Conservation (phyloP, 1,140 invertebrate genomes). For the Apis mellifera region DNA sequence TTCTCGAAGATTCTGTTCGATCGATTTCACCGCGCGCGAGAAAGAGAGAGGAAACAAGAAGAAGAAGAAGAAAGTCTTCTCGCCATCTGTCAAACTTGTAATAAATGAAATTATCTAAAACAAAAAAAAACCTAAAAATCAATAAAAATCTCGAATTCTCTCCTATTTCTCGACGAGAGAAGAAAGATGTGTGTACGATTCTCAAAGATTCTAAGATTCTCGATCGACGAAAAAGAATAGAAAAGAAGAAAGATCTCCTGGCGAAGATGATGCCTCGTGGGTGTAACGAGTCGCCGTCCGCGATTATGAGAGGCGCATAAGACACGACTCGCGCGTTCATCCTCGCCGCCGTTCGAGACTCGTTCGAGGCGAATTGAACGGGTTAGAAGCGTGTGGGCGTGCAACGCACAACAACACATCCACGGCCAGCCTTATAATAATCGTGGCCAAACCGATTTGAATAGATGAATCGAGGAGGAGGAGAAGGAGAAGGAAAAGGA, state of each 20-base stretch:
- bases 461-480: background rate
- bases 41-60: no score
- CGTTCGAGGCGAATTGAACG: background rate
- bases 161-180: no score
- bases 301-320: background rate
- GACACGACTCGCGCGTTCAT: conserved; percentile 21
- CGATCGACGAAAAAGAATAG: background rate
- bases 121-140: no score
- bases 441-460: conserved; percentile 13
- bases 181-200: no score
- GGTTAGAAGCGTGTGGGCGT: conserved; percentile 11
- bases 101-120: no score
- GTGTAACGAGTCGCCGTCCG: background rate
- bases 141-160: no score
- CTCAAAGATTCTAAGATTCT: no score
- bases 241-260: background rate
- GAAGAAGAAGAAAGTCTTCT: no score
- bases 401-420: background rate
- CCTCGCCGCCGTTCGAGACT: background rate
- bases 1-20: background rate
- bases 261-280: background rate
- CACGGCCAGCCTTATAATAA: conserved; percentile 26
- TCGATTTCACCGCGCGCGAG: background rate
- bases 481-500: background rate
- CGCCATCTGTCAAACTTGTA: no score